Base-by-base conservation (phyloP, 2,797 vertebrate genomes). In the Aplochiton taeniatus region DNA sequence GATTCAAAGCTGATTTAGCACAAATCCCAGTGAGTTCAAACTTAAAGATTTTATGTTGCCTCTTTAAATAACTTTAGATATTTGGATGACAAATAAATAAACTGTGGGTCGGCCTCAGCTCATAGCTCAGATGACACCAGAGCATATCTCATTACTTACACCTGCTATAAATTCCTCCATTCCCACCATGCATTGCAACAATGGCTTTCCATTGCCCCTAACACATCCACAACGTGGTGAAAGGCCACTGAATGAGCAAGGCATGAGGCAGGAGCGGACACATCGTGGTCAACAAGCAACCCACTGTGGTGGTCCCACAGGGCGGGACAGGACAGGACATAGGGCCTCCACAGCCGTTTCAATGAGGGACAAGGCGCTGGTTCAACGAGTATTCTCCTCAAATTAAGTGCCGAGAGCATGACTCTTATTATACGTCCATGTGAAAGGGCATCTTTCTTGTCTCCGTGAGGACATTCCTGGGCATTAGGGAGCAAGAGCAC, bases 361-460 rank as follows among this genome's bases (percentile, higher is more conserved):
- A 81, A 85, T 80, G 72, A 87, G 83, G n/a, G 85, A 90, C 86
- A 91, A 86, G 85, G 86, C 83, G 70, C 84, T 87, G 87, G 83
- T 88, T 89, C 75, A 87, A 77, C 81, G 87, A 89, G 86, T 88
- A 87, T 88, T 79, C 85, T 89, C 74, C 57, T 12, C 77, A 70
- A 88, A 85, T 84, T 81, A 83, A 85, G 79, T 62, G 76, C 60
- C 62, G 65, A 72, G 52, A 89, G 89, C 88, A 90, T 92, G 91
- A 91, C 88, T 92, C 85, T 87, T 82, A 92, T 93, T 93, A 93
- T 61, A 76, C 3, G 53, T 4, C 66, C 81, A 84, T 88, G 83
- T 92, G 89, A 92, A 92, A 91, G 88, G 74, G 73, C 66, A 16
- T 82, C 87, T 92, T 91, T 91, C 85, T 91, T 77, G 78, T 90